A percentile compares a stretch with the other conserved stretches of the same genome.
These are phyloP conservation scores for Ophonus ardosiacus DNA, from an alignment of 2,888 invertebrate genomes.

Conservation along the genomic window DNA sequence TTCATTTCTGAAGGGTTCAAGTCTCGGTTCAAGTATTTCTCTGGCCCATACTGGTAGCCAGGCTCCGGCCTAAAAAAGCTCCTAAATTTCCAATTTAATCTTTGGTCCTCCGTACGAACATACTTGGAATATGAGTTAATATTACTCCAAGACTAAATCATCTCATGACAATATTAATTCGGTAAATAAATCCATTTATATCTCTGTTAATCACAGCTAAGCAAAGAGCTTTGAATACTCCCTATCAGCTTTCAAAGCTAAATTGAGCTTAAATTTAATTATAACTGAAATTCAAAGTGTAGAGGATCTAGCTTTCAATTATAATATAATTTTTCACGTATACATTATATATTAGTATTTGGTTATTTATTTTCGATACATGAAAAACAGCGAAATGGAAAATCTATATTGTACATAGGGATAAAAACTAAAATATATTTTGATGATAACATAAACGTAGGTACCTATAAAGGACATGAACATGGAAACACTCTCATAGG, in stretches of 20 bases:
- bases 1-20: too few species aligned
- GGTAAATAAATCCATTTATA: constrained; percentile 50
- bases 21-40: too few species aligned
- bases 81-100: too few species aligned
- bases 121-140: neutral
- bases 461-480: neutral
- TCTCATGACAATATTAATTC: constrained; percentile 48
- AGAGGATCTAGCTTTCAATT: neutral
- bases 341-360: neutral
- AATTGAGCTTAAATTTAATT: constrained; percentile 62
- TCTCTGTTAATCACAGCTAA: constrained; percentile 41
- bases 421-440: neutral
- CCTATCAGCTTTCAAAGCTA: constrained; percentile 41
- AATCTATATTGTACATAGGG: neutral
- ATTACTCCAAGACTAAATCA: neutral
- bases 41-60: too few species aligned
- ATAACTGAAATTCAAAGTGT: neutral
- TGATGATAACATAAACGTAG: neutral
- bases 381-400: neutral
- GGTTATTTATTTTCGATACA: neutral
- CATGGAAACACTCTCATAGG: neutral
- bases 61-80: too few species aligned
- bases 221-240: neutral
- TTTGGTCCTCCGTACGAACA: too few species aligned
- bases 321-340: neutral